These are phyloP conservation scores for Microtus richardsoni DNA, from an alignment of 2,113 vertebrate species.

Conservation along the genomic window DNA sequence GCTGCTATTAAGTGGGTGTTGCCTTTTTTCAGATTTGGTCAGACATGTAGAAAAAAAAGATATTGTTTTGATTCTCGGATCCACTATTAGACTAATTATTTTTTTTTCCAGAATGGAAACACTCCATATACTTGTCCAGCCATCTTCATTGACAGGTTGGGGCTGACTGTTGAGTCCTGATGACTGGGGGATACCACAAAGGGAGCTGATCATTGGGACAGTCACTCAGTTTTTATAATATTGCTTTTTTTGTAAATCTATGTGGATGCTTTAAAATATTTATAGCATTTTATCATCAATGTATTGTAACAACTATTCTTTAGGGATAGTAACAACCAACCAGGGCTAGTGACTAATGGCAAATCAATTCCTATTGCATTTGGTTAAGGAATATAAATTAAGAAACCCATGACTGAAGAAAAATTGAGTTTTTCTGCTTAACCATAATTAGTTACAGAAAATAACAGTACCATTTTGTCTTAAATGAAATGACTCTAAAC, in stretches of 20 bases:
- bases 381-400: neutral
- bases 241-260: neutral
- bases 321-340: neutral
- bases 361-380: conserved; percentile 37
- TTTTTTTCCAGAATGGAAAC: neutral
- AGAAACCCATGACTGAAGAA: neutral
- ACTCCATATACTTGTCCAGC: neutral
- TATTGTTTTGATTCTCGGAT: neutral
- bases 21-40: neutral
- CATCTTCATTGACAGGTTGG: neutral
- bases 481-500: neutral
- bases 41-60: neutral
- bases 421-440: neutral
- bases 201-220: neutral
- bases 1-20: neutral
- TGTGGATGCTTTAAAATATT: neutral
- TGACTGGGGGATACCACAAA: neutral
- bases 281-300: neutral
- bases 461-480: neutral
- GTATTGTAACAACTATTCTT: neutral
- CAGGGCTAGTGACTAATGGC: neutral
- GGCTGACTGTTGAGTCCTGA: neutral
- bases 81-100: neutral
- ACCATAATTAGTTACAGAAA: neutral
- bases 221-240: neutral